phyloP scores from a whole-genome alignment of 1,140 invertebrate genomes.

The Heterodera carotae region DNA sequence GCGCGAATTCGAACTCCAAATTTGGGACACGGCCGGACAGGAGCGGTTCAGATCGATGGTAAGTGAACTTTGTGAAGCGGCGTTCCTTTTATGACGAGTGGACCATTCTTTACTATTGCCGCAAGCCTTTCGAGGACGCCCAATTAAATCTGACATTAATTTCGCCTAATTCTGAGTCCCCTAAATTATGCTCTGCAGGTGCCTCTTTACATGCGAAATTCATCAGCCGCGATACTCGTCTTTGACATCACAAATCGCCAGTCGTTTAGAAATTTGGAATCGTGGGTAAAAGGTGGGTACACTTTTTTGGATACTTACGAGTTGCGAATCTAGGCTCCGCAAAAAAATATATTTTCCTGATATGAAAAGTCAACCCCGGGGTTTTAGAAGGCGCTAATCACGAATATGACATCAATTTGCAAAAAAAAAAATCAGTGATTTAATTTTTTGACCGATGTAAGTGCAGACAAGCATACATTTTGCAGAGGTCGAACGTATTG shows the following conservation, averaged over 20 bases:
- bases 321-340: too few relatives aligned
- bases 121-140: too few relatives aligned
- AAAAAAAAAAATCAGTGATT: too few relatives aligned
- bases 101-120: too few relatives aligned
- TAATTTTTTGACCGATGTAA: neutral
- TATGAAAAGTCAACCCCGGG: too few relatives aligned
- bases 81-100: too few relatives aligned
- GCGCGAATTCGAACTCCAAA: constrained; percentile 43
- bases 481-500: constrained; percentile 4
- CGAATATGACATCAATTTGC: too few relatives aligned
- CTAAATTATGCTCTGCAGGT: constrained; percentile 25
- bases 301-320: constrained; percentile 11
- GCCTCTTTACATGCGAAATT: constrained; percentile 74
- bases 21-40: constrained; percentile 87
- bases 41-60: constrained; percentile 95
- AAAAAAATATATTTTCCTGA: too few relatives aligned
- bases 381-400: too few relatives aligned
- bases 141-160: constrained; percentile 2
- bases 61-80: constrained; percentile 76
- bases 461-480: neutral
- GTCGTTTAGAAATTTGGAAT: constrained; percentile 39
- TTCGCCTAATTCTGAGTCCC: neutral
- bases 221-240: constrained; percentile 95
- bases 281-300: constrained; percentile 44
- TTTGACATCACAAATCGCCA: constrained; percentile 92